Evolutionary conservation across 1,140 invertebrate genomes (phyloP).

Genomic region (Trichomalopsis sarcophagae): DNA sequence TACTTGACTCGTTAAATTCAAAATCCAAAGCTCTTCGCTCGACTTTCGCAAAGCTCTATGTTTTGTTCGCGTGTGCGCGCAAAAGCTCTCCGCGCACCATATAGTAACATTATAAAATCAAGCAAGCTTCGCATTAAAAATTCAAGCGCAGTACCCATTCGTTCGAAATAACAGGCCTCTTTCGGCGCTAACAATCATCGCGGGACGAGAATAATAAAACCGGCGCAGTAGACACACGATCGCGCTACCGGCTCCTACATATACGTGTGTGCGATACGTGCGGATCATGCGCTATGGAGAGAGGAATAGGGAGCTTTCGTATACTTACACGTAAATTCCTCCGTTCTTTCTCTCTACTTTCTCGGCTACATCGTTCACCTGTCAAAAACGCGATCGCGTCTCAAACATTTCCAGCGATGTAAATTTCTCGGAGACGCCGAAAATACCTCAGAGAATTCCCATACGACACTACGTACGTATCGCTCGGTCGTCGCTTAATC

Average conservation of each 20-base stretch:
- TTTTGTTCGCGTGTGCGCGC: no score
- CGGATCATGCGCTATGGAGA: background rate
- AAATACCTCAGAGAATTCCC: no score
- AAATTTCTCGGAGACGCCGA: background rate
- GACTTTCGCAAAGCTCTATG: no score
- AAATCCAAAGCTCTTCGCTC: no score
- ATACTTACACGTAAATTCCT: background rate
- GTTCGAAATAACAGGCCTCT: no score
- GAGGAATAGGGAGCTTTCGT: background rate
- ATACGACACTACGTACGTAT: background rate
- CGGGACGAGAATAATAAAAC: background rate
- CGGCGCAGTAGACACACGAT: background rate
- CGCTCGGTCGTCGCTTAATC: background rate
- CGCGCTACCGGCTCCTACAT: background rate
- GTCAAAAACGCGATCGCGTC: background rate
- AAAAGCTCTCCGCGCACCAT: no score
- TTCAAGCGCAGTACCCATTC: no score
- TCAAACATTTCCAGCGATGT: background rate
- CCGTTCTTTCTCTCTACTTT: background rate
- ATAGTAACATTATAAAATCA: no score
- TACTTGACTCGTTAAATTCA: no score
- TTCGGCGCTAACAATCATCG: no score
- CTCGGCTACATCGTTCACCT: slow-evolving; percentile 8
- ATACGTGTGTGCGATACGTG: background rate
- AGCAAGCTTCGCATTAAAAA: no score